Percentiles rank a stretch among this genome's conserved stretches.
Conservation (phyloP, 1,140 invertebrate genomes). For the Lepidotrigona ventralis region DNA sequence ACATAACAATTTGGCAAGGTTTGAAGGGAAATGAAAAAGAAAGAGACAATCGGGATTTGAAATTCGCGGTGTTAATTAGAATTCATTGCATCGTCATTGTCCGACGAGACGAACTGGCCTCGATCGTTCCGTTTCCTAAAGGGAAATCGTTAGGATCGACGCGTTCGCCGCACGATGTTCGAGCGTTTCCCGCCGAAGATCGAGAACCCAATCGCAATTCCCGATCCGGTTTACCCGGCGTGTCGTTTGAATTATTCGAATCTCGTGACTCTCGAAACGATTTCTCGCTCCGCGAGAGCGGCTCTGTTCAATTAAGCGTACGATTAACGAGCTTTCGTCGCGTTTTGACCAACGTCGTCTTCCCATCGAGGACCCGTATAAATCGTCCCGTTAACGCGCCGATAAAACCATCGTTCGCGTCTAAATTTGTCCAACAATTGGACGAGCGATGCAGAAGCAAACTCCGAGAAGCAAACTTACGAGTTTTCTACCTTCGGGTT, state of each 20-base stretch:
- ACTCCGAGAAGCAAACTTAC: too few species aligned
- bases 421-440: constrained; percentile 11
- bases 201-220: too few species aligned
- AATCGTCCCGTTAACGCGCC: constrained; percentile 11
- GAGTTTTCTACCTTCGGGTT: background rate
- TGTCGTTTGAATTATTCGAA: constrained; percentile 33
- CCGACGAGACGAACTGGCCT: constrained; percentile 37
- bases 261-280: background rate
- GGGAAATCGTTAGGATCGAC: constrained; percentile 44
- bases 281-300: background rate
- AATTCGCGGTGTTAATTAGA: too few species aligned
- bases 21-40: too few species aligned
- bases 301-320: constrained; percentile 5
- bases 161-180: constrained; percentile 27
- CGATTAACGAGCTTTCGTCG: constrained; percentile 23
- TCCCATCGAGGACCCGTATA: background rate
- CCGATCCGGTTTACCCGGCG: constrained; percentile 40
- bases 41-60: too few species aligned
- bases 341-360: background rate
- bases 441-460: background rate
- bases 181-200: background rate
- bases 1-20: too few species aligned
- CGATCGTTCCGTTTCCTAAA: constrained; percentile 27
- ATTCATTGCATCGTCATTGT: constrained; percentile 47
- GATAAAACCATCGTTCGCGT: background rate